phyloP scores from a whole-genome alignment of 2,888 invertebrate genomes.

The Meiosimyza decipiens region DNA sequence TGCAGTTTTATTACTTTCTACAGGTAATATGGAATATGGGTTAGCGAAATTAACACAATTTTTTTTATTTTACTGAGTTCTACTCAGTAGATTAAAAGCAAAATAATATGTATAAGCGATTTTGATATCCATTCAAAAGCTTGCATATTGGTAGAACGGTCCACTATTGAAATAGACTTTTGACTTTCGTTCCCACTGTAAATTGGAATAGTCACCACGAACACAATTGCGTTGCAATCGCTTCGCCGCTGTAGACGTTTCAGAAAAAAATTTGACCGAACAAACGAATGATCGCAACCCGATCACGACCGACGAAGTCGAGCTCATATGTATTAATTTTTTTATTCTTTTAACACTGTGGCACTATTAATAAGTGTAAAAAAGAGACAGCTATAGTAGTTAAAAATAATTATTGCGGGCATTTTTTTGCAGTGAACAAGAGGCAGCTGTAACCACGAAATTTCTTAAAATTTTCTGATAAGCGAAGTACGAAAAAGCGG shows the following conservation, averaged over 20 bases:
- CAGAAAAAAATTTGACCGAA: no score
- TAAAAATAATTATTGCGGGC: not conserved
- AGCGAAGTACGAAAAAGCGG: slow-evolving; percentile 6
- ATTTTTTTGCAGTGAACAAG: not conserved
- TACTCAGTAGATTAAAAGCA: no score
- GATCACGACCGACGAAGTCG: not conserved
- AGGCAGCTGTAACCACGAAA: not conserved
- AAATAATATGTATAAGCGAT: no score
- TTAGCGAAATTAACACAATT: no score
- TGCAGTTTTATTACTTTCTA: no score
- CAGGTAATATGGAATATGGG: no score
- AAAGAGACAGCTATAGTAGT: slow-evolving; percentile 1
- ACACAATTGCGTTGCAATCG: not conserved
- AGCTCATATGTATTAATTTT: slow-evolving; percentile 25
- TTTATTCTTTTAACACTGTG: not conserved
- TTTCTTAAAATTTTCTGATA: slow-evolving; percentile 25
- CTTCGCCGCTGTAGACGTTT: not conserved
- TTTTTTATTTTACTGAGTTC: no score
- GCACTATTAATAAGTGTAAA: not conserved
- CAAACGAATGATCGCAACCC: not conserved
- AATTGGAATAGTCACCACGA: no score
- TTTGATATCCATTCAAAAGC: no score
- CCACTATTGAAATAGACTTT: no score
- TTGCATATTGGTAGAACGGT: no score
- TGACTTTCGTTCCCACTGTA: no score